These are phyloP conservation scores for Rapana venosa DNA, from an alignment of 2,888 invertebrate genomes.

Conservation along the genomic window DNA sequence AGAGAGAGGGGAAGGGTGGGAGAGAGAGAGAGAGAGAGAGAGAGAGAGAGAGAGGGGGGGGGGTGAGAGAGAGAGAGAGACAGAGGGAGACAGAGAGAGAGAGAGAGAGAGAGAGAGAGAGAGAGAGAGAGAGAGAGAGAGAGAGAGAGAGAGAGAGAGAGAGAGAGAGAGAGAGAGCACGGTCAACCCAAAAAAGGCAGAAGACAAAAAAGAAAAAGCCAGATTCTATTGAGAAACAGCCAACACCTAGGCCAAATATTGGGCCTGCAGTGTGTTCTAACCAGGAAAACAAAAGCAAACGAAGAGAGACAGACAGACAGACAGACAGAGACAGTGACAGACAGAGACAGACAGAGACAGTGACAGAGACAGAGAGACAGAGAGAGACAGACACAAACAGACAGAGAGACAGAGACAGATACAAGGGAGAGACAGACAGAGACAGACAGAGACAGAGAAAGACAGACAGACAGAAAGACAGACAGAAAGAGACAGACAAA, in stretches of 20 bases:
- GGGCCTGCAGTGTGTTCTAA: too few species aligned
- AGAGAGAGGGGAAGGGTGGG: too few species aligned
- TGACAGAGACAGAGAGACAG: background rate
- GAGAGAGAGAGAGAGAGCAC: background rate
- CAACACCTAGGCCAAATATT: too few species aligned
- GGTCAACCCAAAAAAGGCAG: background rate
- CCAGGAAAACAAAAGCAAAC: too few species aligned
- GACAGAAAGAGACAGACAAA: background rate
- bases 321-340: background rate
- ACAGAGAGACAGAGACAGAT: too few species aligned
- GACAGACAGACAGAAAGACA: background rate
- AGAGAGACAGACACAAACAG: background rate
- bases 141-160: background rate
- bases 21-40: too few species aligned
- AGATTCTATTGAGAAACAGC: too few species aligned
- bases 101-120: conserved; percentile 1
- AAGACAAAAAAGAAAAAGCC: background rate
- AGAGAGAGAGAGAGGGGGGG: background rate
- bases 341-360: background rate
- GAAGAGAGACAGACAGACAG: background rate
- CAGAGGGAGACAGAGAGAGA: background rate
- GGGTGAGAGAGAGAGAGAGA: background rate
- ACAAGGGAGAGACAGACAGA: background rate
- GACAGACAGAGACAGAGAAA: background rate
- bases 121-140: conserved; percentile 1